Evolutionary conservation across 2,113 vertebrate genomes (phyloP).

Genomic region (Uria aalge): DNA sequence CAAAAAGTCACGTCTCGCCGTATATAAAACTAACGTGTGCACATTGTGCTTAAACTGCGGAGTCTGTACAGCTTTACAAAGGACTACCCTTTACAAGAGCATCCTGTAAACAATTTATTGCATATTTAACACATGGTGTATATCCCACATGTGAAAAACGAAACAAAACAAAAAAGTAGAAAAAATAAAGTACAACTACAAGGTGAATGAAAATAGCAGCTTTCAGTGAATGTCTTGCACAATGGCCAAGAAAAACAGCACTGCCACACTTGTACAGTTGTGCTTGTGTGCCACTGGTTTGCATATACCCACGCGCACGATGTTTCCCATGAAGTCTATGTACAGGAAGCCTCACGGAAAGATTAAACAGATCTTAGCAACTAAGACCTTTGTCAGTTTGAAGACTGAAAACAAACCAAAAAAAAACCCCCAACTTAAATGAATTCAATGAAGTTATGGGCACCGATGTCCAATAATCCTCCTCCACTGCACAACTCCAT

Average conservation of each 20-base stretch:
- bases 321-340: background rate
- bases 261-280: constrained; percentile 26
- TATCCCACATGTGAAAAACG: constrained; percentile 69
- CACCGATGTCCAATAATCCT: background rate
- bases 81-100: constrained; percentile 74
- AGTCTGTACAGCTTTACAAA: constrained; percentile 87
- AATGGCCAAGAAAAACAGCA: constrained; percentile 29
- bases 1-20: constrained; percentile 77
- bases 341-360: background rate
- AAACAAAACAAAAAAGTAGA: constrained; percentile 24
- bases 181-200: constrained; percentile 12
- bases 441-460: background rate
- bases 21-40: constrained; percentile 93
- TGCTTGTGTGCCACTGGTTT: constrained; percentile 63
- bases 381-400: background rate
- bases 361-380: background rate
- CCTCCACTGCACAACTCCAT: background rate
- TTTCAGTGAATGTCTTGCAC: constrained; percentile 72
- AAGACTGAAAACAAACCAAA: background rate
- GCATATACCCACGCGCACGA: background rate
- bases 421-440: background rate
- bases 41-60: constrained; percentile 96
- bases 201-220: constrained; percentile 81
- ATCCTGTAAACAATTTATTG: constrained; percentile 96
- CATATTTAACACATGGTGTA: constrained; percentile 89